These are phyloP conservation scores for Chiloscyllium punctatum DNA, from an alignment of 2,797 vertebrate genomes.

Conservation along the genomic window DNA sequence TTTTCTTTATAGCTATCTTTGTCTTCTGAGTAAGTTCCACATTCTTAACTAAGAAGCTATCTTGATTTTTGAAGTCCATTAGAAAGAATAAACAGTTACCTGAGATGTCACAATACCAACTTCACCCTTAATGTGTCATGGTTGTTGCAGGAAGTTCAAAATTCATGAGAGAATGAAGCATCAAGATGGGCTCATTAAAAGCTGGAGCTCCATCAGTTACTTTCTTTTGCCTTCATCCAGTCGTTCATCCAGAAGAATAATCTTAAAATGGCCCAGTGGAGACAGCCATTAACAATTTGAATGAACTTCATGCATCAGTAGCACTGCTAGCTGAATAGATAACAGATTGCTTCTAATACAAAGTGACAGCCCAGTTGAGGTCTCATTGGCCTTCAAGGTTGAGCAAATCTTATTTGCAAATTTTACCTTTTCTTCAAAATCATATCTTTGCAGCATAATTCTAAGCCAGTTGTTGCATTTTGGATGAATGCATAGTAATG, in stretches of 20 bases:
- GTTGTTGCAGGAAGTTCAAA: neutral
- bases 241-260: neutral
- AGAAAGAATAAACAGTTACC: neutral
- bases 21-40: neutral
- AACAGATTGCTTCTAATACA: neutral
- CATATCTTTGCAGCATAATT: neutral
- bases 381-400: neutral
- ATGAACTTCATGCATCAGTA: neutral
- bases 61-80: neutral
- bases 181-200: neutral
- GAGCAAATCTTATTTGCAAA: neutral
- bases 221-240: neutral
- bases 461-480: neutral
- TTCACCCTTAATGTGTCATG: neutral
- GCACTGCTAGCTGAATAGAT: neutral
- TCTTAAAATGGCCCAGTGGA: neutral
- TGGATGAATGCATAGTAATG: neutral
- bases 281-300: neutral
- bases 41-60: neutral
- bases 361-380: neutral
- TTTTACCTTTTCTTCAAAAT: neutral
- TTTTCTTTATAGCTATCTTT: neutral
- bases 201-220: neutral
- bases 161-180: neutral
- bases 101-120: neutral